These are phyloP conservation scores for human (Homo sapiens) DNA, from an alignment of 2,113 vertebrate species.

Conservation along the genomic window DNA sequence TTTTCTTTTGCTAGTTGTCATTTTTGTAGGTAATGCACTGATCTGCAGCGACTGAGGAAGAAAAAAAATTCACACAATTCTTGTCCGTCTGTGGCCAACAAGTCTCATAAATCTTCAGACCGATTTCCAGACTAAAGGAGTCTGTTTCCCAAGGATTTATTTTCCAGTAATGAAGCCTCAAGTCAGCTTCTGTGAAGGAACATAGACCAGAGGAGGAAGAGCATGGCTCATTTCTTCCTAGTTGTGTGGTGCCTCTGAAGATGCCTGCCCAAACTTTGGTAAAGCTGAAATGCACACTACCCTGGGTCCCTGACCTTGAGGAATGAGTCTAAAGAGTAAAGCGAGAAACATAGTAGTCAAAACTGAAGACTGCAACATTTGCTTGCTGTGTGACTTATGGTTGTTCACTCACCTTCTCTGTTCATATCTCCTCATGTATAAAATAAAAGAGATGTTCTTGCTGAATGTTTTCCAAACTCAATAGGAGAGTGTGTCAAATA, in stretches of 20 bases:
- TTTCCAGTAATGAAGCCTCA: neutral
- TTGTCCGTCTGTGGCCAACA: neutral
- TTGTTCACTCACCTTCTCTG: constrained; percentile 8
- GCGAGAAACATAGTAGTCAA: neutral
- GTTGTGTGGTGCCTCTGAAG: neutral
- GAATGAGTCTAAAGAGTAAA: neutral
- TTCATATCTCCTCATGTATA: neutral
- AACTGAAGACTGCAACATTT: neutral
- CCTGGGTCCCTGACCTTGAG: neutral
- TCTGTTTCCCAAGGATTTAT: neutral
- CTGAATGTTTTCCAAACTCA: neutral
- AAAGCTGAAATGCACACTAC: neutral
- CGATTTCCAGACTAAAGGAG: constrained; percentile 1
- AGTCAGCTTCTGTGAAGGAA: neutral
- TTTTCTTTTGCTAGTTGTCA: neutral
- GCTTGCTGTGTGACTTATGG: neutral
- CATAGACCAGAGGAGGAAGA: neutral
- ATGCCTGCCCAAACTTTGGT: neutral
- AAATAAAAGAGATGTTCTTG: neutral
- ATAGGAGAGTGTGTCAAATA: neutral
- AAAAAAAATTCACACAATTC: neutral
- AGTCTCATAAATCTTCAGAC: constrained; percentile 12
- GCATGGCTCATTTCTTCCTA: neutral
- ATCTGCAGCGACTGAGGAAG: neutral
- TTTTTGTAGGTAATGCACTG: neutral